Percentiles rank a stretch among this genome's conserved stretches.
phyloP scores from a whole-genome alignment of 2,888 invertebrate species.

The Leptopilina myrica region DNA sequence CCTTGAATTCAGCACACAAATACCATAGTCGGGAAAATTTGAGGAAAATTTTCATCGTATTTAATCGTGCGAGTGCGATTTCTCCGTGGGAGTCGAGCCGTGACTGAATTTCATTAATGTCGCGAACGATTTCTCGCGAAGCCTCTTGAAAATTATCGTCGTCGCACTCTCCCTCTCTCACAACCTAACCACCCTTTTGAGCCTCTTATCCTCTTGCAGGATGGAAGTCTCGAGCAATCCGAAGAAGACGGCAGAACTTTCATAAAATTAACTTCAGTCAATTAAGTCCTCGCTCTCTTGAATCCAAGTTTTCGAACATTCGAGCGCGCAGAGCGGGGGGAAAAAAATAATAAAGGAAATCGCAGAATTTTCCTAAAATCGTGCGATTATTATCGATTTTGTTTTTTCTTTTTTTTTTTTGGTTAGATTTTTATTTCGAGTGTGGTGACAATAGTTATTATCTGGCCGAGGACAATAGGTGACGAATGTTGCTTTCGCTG shows the following conservation, averaged over 20 bases:
- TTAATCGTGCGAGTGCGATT: slow-evolving; percentile 55
- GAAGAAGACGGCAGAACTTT: slow-evolving; percentile 61
- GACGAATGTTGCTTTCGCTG: slow-evolving; percentile 32
- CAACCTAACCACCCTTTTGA: slow-evolving; percentile 40
- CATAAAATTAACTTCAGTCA: slow-evolving; percentile 71
- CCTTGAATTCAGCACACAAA: slow-evolving; percentile 29
- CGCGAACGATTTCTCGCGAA: slow-evolving; percentile 58
- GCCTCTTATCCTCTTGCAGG: slow-evolving; percentile 44
- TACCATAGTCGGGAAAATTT: slow-evolving; percentile 39
- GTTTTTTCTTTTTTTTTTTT: no score
- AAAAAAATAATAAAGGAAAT: slow-evolving; percentile 18
- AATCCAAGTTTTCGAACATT: slow-evolving; percentile 65
- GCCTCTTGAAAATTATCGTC: slow-evolving; percentile 54
- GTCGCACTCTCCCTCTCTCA: slow-evolving; percentile 22
- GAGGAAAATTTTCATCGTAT: slow-evolving; percentile 47
- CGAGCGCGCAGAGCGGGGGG: slow-evolving; percentile 42
- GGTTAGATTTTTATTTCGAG: not conserved
- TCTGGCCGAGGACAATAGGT: slow-evolving; percentile 31
- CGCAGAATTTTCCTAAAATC: slow-evolving; percentile 36
- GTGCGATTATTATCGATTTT: not conserved
- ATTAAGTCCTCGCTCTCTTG: slow-evolving; percentile 66
- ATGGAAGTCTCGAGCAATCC: slow-evolving; percentile 44
- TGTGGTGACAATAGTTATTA: slow-evolving; percentile 10
- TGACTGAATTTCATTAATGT: slow-evolving; percentile 62
- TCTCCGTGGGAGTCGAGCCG: slow-evolving; percentile 56